Evolutionary conservation across 2,113 vertebrate species (phyloP).

Genomic region (Chaetodon trifascialis): DNA sequence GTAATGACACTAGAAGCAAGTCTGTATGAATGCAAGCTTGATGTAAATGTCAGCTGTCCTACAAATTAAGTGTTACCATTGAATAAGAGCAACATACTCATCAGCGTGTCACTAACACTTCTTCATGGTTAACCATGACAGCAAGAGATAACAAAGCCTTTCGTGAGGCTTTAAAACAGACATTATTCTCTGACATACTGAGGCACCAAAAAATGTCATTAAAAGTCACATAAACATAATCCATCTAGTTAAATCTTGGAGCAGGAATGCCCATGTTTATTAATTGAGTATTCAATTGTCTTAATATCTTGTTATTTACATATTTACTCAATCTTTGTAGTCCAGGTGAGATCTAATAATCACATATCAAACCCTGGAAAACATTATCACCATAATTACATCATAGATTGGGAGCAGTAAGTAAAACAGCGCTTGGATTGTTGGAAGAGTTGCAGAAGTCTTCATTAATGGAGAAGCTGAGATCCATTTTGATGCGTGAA

Average conservation of each 20-base stretch:
- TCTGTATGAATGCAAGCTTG: neutral
- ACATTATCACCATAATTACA: neutral
- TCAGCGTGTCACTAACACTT: slow-evolving; percentile 8
- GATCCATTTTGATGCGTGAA: neutral
- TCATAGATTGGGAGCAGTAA: neutral
- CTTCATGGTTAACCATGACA: neutral
- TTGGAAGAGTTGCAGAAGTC: neutral
- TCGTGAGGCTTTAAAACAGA: neutral
- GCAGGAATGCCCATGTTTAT: neutral
- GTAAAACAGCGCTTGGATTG: neutral
- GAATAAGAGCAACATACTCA: slow-evolving; percentile 6
- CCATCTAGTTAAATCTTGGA: neutral
- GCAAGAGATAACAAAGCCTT: slow-evolving; percentile 4
- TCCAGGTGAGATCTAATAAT: neutral
- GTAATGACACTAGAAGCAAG: slow-evolving; percentile 1
- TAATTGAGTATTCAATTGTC: neutral
- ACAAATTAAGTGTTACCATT: neutral
- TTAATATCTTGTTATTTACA: neutral
- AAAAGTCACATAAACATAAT: slow-evolving; percentile 9
- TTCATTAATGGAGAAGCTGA: neutral
- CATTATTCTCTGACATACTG: neutral
- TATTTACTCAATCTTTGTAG: neutral
- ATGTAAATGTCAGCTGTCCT: slow-evolving; percentile 34
- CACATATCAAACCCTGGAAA: neutral
- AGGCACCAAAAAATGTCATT: neutral